Evolutionary conservation across 2,888 invertebrate genomes (phyloP).

Genomic region (Autographa gamma): DNA sequence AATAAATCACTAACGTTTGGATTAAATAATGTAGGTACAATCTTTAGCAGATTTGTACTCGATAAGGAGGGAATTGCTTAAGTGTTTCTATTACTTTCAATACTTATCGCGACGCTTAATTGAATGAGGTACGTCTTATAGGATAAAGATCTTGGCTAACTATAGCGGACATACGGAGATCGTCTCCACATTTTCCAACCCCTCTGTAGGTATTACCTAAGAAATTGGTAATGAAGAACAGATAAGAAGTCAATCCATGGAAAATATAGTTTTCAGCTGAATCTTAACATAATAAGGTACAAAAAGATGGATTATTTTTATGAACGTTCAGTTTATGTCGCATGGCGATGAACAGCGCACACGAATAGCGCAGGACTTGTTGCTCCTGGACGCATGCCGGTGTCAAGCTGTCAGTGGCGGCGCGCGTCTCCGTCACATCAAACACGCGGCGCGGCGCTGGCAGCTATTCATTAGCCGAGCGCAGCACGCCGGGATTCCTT

Average conservation of each 20-base stretch:
- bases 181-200: neutral
- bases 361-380: constrained; percentile 4
- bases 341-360: neutral
- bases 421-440: neutral
- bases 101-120: neutral
- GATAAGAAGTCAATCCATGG: neutral
- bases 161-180: neutral
- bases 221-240: neutral
- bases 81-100: neutral
- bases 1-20: neutral
- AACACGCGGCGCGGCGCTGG: neutral
- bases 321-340: no score
- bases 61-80: neutral
- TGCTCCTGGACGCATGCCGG: neutral
- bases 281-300: no score
- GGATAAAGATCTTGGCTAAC: neutral
- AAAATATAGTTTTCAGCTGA: neutral
- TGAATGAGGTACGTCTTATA: neutral
- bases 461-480: neutral
- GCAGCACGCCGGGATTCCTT: no score
- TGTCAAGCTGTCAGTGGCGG: neutral
- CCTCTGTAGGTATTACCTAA: neutral
- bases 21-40: neutral
- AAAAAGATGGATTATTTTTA: no score
- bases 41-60: neutral